phyloP scores from a whole-genome alignment of 1,140 invertebrate genomes.

The Monomorium pharaonis region DNA sequence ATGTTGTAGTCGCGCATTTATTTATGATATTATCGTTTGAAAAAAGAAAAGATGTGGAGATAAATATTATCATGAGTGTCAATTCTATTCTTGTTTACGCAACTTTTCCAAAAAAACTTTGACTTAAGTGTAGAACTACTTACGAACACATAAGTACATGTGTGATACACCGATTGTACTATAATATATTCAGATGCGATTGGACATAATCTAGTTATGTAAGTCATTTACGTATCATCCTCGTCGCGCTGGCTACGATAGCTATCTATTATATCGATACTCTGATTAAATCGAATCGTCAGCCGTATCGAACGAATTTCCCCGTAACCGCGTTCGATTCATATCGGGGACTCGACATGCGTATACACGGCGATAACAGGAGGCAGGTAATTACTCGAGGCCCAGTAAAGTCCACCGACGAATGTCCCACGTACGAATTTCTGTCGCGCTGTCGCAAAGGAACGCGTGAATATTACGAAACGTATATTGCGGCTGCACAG shows the following conservation, averaged over 20 bases:
- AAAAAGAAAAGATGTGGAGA: neutral
- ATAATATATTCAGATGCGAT: neutral
- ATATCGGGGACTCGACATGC: neutral
- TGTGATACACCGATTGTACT: neutral
- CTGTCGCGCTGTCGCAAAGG: neutral
- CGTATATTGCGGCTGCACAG: neutral
- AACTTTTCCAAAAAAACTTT: neutral
- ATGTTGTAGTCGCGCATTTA: neutral
- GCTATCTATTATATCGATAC: slow-evolving; percentile 29
- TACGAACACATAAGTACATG: slow-evolving; percentile 24
- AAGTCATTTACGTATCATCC: slow-evolving; percentile 41
- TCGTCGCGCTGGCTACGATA: slow-evolving; percentile 21
- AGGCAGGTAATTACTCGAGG: neutral
- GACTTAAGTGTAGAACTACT: neutral
- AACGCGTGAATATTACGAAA: neutral
- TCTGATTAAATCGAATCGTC: slow-evolving; percentile 31
- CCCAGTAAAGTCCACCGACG: neutral
- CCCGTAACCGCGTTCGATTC: neutral
- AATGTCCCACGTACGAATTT: neutral
- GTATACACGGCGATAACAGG: neutral
- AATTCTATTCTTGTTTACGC: neutral
- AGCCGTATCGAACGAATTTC: slow-evolving; percentile 21
- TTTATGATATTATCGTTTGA: neutral
- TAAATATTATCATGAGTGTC: neutral
- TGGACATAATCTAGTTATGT: slow-evolving; percentile 30